Evolutionary conservation across 2,113 vertebrate genomes (phyloP).

Genomic region (Tylochromis polylepis): DNA sequence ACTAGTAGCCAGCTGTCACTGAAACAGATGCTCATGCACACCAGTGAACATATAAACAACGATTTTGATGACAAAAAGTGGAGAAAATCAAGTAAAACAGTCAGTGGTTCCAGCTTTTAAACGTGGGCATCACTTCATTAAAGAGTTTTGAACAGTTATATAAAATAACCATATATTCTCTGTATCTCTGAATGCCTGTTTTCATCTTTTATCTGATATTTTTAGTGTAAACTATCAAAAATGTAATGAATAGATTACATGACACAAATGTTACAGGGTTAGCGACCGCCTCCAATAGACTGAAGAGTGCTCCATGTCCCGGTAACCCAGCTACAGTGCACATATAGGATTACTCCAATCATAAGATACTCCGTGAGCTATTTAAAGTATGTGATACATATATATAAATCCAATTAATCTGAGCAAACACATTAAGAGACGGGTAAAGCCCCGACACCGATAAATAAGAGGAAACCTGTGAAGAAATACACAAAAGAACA

Average conservation of each 20-base stretch:
- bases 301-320: constrained; percentile 14
- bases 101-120: background rate
- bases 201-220: background rate
- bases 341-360: constrained; percentile 27
- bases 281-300: constrained; percentile 8
- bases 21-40: background rate
- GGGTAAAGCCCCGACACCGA: background rate
- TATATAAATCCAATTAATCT: background rate
- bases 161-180: background rate
- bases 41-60: background rate
- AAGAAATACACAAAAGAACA: background rate
- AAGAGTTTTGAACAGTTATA: background rate
- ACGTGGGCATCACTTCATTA: background rate
- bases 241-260: background rate
- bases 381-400: background rate
- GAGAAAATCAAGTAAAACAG: background rate
- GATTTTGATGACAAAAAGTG: background rate
- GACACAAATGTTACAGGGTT: constrained; percentile 12
- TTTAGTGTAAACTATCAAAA: background rate
- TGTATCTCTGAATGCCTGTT: background rate
- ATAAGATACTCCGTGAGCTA: background rate
- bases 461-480: background rate
- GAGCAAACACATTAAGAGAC: background rate
- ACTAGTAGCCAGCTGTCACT: background rate
- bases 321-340: constrained; percentile 20